A percentile compares a stretch with the other conserved stretches of the same genome.
Evolutionary conservation across 1,140 invertebrate genomes (phyloP).

Genomic region (Pectinophora gossypiella): DNA sequence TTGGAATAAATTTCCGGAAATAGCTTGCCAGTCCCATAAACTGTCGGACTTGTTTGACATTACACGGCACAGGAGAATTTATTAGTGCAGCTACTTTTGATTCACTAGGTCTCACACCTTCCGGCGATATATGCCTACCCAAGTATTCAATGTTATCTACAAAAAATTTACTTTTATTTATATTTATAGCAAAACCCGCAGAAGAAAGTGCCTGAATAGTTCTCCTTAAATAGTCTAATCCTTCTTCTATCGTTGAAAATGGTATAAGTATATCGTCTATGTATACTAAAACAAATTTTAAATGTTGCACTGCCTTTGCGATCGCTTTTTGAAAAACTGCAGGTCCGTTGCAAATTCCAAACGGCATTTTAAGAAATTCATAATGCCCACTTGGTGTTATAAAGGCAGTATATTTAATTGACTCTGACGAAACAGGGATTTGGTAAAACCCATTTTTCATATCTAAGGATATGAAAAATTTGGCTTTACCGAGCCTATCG

Average conservation of each 20-base stretch:
- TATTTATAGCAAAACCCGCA: constrained; percentile 18
- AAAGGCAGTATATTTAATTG: constrained; percentile 6
- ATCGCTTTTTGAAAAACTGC: constrained; percentile 4
- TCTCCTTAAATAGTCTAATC: constrained; percentile 7
- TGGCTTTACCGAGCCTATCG: neutral
- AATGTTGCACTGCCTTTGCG: constrained; percentile 3
- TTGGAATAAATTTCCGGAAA: constrained; percentile 18
- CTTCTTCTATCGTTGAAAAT: constrained; percentile 13
- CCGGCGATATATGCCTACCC: constrained; percentile 16
- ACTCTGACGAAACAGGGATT: no score
- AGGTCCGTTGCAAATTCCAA: constrained; percentile 8
- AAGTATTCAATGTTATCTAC: constrained; percentile 23
- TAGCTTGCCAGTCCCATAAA: no score
- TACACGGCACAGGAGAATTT: neutral
- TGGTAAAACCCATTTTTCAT: neutral
- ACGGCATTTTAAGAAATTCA: no score
- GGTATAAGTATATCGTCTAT: constrained; percentile 25
- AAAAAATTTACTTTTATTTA: constrained; percentile 22
- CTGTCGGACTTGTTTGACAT: neutral
- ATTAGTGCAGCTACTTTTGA: neutral
- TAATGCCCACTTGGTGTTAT: constrained; percentile 5
- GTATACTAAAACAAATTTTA: constrained; percentile 10
- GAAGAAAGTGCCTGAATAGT: constrained; percentile 11
- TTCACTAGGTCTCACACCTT: constrained; percentile 5
- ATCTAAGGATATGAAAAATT: neutral